A percentile compares a stretch with the other conserved stretches of the same genome.
Evolutionary conservation across 2,797 vertebrate species (phyloP).

Genomic region (Gephyroberyx darwinii): DNA sequence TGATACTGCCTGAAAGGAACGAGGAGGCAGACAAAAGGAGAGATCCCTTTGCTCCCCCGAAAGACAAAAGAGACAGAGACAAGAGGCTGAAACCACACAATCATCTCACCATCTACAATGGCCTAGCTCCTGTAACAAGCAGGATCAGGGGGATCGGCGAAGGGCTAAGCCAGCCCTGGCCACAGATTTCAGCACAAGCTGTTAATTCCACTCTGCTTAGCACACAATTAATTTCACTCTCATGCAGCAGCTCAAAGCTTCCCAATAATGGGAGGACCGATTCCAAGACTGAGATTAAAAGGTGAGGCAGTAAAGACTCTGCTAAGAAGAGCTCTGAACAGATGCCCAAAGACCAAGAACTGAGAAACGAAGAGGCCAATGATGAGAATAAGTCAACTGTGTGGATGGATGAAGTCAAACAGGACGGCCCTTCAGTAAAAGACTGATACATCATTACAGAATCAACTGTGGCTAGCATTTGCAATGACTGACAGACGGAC

Average conservation of each 20-base stretch:
- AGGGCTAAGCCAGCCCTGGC: slow-evolving; percentile 77
- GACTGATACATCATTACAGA: slow-evolving; percentile 22
- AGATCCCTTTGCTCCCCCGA: slow-evolving; percentile 72
- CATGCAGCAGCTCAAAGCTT: slow-evolving; percentile 70
- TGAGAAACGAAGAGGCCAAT: slow-evolving; percentile 49
- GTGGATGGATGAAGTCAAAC: slow-evolving; percentile 48
- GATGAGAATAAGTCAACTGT: slow-evolving; percentile 57
- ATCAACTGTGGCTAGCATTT: slow-evolving; percentile 21
- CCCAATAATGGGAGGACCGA: slow-evolving; percentile 64
- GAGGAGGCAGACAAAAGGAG: slow-evolving; percentile 81
- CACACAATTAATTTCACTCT: slow-evolving; percentile 83
- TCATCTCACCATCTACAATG: slow-evolving; percentile 83
- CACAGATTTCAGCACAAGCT: slow-evolving; percentile 79
- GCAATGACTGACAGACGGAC: slow-evolving; percentile 18
- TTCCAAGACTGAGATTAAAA: slow-evolving; percentile 77
- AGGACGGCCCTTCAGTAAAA: slow-evolving; percentile 20
- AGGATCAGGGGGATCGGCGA: slow-evolving; percentile 80
- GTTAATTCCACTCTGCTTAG: slow-evolving; percentile 85
- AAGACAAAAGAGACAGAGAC: slow-evolving; percentile 84
- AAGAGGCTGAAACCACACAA: slow-evolving; percentile 82
- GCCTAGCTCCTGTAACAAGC: slow-evolving; percentile 81
- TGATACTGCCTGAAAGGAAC: slow-evolving; percentile 91
- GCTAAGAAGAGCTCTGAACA: slow-evolving; percentile 68
- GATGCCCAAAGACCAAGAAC: slow-evolving; percentile 69
- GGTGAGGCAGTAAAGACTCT: slow-evolving; percentile 64